phyloP scores from a whole-genome alignment of 2,797 vertebrate species.

The Falco biarmicus region DNA sequence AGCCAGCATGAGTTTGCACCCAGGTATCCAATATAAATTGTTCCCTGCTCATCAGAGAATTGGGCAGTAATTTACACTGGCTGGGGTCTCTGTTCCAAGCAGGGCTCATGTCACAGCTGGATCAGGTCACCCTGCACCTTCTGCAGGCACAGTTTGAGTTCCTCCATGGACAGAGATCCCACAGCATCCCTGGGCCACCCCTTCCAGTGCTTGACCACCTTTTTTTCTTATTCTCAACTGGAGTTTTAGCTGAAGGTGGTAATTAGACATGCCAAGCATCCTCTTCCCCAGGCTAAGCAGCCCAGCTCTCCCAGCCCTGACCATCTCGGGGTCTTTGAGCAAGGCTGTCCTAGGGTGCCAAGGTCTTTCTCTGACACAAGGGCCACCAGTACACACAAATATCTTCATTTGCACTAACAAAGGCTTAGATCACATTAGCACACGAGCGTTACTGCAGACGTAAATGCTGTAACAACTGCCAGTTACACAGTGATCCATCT shows the following conservation, averaged over 20 bases:
- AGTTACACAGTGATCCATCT: neutral
- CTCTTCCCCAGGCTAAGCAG: neutral
- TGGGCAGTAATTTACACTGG: fast-evolving
- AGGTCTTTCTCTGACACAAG: neutral
- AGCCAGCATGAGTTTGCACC: neutral
- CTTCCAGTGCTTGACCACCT: neutral
- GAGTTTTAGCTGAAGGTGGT: neutral
- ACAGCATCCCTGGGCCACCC: neutral
- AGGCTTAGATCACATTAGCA: fast-evolving
- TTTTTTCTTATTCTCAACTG: neutral
- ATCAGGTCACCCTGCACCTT: neutral
- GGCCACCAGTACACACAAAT: neutral
- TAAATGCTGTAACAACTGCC: fast-evolving
- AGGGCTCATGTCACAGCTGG: neutral
- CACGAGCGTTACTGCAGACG: fast-evolving
- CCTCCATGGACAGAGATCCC: neutral
- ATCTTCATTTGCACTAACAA: fast-evolving
- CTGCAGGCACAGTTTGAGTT: neutral
- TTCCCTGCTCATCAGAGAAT: neutral
- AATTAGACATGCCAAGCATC: fast-evolving
- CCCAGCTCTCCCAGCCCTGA: neutral
- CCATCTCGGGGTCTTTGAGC: neutral
- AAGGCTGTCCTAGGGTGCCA: neutral
- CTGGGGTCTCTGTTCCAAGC: neutral
- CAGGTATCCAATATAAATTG: fast-evolving